Evolutionary conservation across 1,140 invertebrate genomes (phyloP), one percentile per base, ranked within the genome.

Genomic region (Lerema accius): DNA sequence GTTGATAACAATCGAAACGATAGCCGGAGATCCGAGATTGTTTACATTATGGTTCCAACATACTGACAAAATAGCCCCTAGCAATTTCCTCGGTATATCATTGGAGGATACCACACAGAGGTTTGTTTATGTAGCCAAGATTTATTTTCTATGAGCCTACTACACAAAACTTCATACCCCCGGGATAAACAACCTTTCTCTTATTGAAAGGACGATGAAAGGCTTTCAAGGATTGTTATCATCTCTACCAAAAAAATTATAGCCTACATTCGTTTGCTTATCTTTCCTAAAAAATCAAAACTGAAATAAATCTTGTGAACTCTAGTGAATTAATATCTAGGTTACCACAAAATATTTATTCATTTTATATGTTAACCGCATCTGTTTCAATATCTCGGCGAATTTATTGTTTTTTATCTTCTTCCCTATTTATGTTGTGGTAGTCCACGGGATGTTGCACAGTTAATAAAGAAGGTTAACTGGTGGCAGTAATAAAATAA

Each of bases 141-240:
- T 56, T 56, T 56, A 42, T 56, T 56, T 56, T 56, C 53, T 56
- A 45, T 56, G 40, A 56, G 53, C 53, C 53, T 45, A 56, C 53
- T 40, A 56, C 53, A 56, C 53, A 23, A 45, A 56, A 56, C 23
- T 45, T 42, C 28, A 45, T 56, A 45, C 40, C 53, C 53, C 19
- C 39, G 40, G 53, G 53, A 56, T 45, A 56, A 56, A 56, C 39
- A 56, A 56, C 53, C 53, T 56, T 43, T 56, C 53, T 56, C 40
- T 56, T 58, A 58, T 58, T 58, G 53, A 58, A 58, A 58, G 23
- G 23, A 58, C 32, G 37, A 42, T 32, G 19, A 32, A 58, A 28
- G 40, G 40, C 45, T 58, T 56, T 58, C 17, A 58, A 45, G 53
- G 10, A 45, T 58, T 58, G 40, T 45, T 45, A 58, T 43, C 10